Percentiles rank a stretch among this genome's conserved stretches.
These are phyloP conservation scores for Pollicipes pollicipes DNA, from an alignment of 1,140 invertebrate species.

Conservation along the genomic window DNA sequence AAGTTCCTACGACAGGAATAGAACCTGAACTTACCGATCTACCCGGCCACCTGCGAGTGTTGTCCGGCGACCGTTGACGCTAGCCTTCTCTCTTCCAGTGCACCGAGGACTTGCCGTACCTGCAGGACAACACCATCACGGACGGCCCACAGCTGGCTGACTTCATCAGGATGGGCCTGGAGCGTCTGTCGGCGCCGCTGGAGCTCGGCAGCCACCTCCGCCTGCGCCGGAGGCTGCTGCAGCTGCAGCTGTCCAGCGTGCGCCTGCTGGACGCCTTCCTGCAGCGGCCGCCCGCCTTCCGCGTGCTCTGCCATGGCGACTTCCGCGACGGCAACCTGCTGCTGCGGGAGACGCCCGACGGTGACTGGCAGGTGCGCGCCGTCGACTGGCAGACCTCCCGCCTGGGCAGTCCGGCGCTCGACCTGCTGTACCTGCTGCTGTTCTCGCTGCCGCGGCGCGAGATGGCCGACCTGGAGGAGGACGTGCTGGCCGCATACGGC, in stretches of 20 bases:
- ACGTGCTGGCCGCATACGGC: neutral
- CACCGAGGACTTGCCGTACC: neutral
- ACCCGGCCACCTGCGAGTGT: no score
- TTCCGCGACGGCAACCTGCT: neutral
- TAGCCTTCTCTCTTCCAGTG: neutral
- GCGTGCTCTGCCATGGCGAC: neutral
- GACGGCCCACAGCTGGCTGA: neutral
- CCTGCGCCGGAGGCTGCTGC: neutral
- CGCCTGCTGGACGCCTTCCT: neutral
- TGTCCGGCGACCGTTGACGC: no score
- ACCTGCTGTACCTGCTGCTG: neutral
- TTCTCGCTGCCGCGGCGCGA: neutral
- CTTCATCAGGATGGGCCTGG: neutral
- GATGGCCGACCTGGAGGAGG: neutral
- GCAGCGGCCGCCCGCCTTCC: neutral
- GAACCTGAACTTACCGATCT: no score
- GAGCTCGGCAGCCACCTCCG: neutral
- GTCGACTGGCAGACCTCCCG: neutral
- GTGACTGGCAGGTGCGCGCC: neutral
- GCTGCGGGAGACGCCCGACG: neutral
- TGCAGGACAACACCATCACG: neutral
- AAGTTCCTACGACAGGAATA: no score
- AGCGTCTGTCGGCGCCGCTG: neutral
- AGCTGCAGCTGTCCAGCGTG: neutral
- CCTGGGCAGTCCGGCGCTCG: neutral